Conservation (phyloP, 37 sponge, comb jelly and placozoan species). For the Beroe forskalii region DNA sequence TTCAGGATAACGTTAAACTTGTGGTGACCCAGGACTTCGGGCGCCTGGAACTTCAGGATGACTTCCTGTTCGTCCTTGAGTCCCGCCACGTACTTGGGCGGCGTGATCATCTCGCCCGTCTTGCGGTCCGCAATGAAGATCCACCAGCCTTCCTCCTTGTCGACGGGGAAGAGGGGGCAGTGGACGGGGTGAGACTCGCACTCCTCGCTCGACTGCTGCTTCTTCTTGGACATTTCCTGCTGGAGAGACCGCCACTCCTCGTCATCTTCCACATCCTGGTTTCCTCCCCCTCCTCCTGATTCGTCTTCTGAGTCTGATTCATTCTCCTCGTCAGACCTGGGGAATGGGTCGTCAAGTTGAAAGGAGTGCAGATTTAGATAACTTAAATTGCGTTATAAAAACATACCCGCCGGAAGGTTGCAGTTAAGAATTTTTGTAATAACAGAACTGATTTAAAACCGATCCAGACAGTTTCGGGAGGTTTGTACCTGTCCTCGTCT, state of each 20-base stretch:
- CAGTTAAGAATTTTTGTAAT: no score
- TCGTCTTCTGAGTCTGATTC: constrained; percentile 25
- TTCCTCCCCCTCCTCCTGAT: neutral
- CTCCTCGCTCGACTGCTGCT: constrained; percentile 48
- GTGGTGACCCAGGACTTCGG: constrained; percentile 68
- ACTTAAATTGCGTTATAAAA: no score
- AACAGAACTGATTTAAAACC: no score
- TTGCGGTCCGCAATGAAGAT: constrained; percentile 79
- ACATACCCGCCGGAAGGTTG: no score
- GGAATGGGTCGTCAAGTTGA: no score
- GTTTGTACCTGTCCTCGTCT: constrained; percentile 2
- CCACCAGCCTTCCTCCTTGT: constrained; percentile 94
- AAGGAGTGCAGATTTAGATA: no score
- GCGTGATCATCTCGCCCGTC: constrained; percentile 68
- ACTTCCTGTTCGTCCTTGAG: constrained; percentile 70
- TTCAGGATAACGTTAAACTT: constrained; percentile 73
- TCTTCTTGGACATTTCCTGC: constrained; percentile 71
- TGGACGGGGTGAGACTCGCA: constrained; percentile 77
- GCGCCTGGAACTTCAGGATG: constrained; percentile 72
- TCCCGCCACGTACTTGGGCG: constrained; percentile 74
- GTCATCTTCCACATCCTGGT: constrained; percentile 70
- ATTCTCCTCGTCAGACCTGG: constrained; percentile 48
- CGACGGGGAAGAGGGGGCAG: constrained; percentile 82
- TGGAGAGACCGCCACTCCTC: constrained; percentile 82
- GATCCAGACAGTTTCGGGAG: no score